Evolutionary conservation across 2,888 invertebrate genomes (phyloP), one percentile per base, ranked within the genome.

Genomic region (Ecdyonurus torrentis): DNA sequence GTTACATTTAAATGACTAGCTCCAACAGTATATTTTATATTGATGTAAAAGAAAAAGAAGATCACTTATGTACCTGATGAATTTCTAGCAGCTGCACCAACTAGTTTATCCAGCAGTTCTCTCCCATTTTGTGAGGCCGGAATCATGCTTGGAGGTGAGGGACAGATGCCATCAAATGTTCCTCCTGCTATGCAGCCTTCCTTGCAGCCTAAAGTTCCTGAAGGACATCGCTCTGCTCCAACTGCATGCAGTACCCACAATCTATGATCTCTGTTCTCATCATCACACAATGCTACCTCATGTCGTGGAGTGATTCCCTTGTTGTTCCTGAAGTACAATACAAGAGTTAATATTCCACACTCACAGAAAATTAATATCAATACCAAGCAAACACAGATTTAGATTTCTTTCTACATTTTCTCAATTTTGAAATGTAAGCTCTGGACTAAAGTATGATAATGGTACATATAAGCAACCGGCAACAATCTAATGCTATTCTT

Each of bases 201-300:
- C 0, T 82, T 80, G 69, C 96, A 96, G 7, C 78, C 79, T 0
- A 65, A 58, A 3, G 70, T 65, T 1, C 78, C 78, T 0, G 75
- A 67, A 0, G 74, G 68, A 69, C 88, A 88, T 75, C 94, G 82
- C 67, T 81, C 78, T 15, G 94, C 94, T 0, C 95, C 95, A 15
- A 93, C 90, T 0, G 90, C 85, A 71, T 94, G 88, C 59, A 96
- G 74, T 60, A 86, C 79, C 72, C 91, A 91, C 62, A 96, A 74
- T 62, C 92, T 85, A 70, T 81, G 84, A 67, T 84, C 83, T 68
- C 74, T 78, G 69, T 77, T 79, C 15, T 65, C 59, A n/a, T 64
- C 63, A 23, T 65, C 68, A 24, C 73, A 69, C 63, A 67, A 25
- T 65, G 82, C 80, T 2, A 89, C 82, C 67, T 87, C 73, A 76